These are phyloP conservation scores for Calliopum simillimum DNA, from an alignment of 2,888 invertebrate species.

Conservation along the genomic window DNA sequence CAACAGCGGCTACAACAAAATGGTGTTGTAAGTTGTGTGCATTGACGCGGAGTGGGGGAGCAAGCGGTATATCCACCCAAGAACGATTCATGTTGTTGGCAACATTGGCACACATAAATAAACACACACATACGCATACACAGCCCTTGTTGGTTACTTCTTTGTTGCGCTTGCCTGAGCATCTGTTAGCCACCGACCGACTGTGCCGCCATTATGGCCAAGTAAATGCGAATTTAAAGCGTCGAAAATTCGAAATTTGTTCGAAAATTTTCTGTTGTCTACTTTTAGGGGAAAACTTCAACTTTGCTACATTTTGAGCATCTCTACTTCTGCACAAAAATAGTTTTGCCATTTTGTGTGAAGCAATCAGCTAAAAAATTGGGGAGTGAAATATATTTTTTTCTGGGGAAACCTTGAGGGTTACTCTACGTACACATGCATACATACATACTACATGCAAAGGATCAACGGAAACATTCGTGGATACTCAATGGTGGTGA, in stretches of 20 bases:
- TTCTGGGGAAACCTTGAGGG: too few species aligned
- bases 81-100: background rate
- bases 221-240: constrained; percentile 58
- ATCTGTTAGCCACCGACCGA: constrained; percentile 41
- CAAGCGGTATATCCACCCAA: background rate
- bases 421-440: too few species aligned
- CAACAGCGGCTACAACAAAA: background rate
- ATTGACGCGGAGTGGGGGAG: background rate
- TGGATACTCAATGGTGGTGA: background rate
- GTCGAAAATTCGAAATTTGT: constrained; percentile 24
- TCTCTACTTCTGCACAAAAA: constrained; percentile 14
- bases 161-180: too few species aligned
- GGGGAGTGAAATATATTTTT: background rate
- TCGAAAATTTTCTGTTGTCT: constrained; percentile 5
- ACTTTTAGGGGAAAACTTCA: background rate
- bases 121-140: too few species aligned
- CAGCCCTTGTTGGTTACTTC: too few species aligned
- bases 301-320: too few species aligned
- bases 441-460: too few species aligned
- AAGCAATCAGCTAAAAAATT: background rate
- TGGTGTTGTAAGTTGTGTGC: background rate
- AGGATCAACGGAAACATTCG: too few species aligned
- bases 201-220: constrained; percentile 57
- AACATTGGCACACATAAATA: background rate
- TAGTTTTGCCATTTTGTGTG: constrained; percentile 31